phyloP scores from a whole-genome alignment of 2,797 vertebrate species.

The Tapirus indicus region DNA sequence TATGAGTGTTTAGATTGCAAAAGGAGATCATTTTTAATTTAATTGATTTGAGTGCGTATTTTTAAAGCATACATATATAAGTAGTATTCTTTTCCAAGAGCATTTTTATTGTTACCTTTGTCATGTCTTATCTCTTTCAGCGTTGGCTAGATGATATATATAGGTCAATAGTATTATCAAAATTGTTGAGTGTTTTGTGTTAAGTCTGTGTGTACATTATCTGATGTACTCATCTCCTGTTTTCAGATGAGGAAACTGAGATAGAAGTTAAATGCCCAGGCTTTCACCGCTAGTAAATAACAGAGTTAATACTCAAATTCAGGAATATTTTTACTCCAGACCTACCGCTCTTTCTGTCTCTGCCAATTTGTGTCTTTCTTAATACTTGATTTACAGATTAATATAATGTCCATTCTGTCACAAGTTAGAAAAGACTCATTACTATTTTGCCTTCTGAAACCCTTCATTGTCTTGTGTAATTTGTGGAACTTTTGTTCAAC shows the following conservation, averaged over 20 bases:
- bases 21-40: background rate
- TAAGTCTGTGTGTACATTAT: background rate
- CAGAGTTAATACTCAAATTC: background rate
- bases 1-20: background rate
- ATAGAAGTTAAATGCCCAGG: background rate
- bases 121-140: background rate
- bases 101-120: background rate
- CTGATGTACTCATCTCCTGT: background rate
- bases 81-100: background rate
- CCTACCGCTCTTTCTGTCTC: background rate
- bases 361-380: background rate
- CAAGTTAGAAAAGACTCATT: background rate
- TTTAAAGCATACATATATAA: background rate
- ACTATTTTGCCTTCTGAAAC: background rate
- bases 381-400: background rate
- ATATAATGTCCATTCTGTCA: background rate
- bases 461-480: background rate
- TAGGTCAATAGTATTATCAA: background rate
- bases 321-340: background rate
- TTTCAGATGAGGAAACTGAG: constrained; percentile 1
- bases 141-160: constrained; percentile 12
- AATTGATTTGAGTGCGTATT: background rate
- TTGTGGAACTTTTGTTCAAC: background rate
- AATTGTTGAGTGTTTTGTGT: background rate
- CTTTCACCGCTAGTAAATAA: background rate